Evolutionary conservation across 1,140 invertebrate genomes (phyloP), one percentile per base, ranked within the genome.

Genomic region (Venturia canescens): DNA sequence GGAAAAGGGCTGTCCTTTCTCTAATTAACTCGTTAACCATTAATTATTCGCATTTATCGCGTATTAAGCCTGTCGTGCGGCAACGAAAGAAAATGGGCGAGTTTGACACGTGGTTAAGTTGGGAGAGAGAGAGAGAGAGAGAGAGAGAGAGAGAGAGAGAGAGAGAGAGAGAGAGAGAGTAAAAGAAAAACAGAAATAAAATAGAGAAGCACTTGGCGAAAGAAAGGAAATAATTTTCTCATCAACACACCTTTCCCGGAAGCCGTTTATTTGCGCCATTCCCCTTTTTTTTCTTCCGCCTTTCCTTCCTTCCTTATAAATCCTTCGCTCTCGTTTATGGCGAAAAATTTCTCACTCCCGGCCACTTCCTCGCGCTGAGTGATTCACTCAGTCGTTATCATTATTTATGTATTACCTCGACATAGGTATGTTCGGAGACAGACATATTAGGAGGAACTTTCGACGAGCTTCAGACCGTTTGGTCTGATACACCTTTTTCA

Each of bases 361-460:
- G 21, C 11, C 60, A 26, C 60, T 63, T 63, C 63, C 18, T 69
- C 76, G 6, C 29, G 44, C 67, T 79, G 75, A 80, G 76, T 82
- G 71, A 80, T 60, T 80, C 78, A 80, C 66, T 67, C 31, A 4
- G 66, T 44, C 67, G 71, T 38, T 82, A 83, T 85, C 88, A 91
- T 91, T 90, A 90, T 83, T 86, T 88, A 89, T 91, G 90, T 89
- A 91, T 89, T 88, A 86, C 87, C 85, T 84, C 81, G 87, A 31
- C 18, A 11, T 44, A 44, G 11, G 38, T 9, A 9, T 13, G 13
- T 44, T 44, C 13, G 13, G 13, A 53, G 16, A 21, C 50, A 21
- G 50, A n/a, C n/a, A 53, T n/a, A 53, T 53, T 53, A 67, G 63
- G 3, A 69, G 9, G 16, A 72, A 82, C 69, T 82, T 81, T 76